Evolutionary conservation across 2,797 vertebrate species (phyloP).

Genomic region (Cercopithecus petaurista): DNA sequence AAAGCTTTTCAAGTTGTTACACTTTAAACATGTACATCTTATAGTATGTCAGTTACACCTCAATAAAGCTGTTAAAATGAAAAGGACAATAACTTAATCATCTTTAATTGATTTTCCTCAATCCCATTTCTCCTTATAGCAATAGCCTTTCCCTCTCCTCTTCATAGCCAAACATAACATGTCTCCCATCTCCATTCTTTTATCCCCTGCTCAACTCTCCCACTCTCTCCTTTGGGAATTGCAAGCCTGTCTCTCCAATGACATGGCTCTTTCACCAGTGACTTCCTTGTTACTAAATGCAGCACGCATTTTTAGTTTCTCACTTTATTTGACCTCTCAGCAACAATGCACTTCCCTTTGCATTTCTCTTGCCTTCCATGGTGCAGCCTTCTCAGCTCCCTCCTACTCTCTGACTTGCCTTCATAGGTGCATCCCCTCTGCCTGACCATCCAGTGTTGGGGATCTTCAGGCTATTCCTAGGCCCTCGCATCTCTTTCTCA

Average conservation of each 20-base stretch:
- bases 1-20: neutral
- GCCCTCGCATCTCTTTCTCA: neutral
- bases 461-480: neutral
- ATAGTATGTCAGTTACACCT: neutral
- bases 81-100: neutral
- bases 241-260: neutral
- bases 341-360: neutral
- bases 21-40: neutral
- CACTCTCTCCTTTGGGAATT: neutral
- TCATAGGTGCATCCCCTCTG: neutral
- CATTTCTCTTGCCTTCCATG: neutral
- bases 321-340: neutral
- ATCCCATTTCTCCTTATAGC: neutral
- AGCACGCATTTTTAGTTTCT: neutral
- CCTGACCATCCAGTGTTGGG: neutral
- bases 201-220: neutral
- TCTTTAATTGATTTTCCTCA: neutral
- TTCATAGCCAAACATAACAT: neutral
- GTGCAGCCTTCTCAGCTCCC: fast-evolving
- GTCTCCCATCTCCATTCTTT: neutral
- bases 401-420: neutral
- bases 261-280: neutral
- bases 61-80: neutral
- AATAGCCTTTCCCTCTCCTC: neutral
- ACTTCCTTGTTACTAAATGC: neutral